These are phyloP conservation scores for Silurus meridionalis DNA, from an alignment of 2,113 vertebrate species.

Conservation along the genomic window DNA sequence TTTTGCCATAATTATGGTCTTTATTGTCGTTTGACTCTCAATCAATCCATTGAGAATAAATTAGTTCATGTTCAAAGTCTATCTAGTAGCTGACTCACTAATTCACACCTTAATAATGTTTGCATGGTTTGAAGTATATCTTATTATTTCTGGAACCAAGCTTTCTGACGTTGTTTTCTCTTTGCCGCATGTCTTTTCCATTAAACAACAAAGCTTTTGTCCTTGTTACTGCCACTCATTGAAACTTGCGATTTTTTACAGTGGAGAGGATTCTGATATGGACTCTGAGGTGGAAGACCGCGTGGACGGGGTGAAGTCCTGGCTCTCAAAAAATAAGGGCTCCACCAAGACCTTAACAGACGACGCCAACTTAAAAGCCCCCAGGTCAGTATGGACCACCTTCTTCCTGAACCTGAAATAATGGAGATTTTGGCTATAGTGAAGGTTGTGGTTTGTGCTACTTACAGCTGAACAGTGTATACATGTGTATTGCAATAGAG, in stretches of 20 bases:
- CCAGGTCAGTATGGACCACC: conserved; percentile 79
- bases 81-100: background rate
- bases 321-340: conserved; percentile 83
- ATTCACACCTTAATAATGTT: background rate
- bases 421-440: background rate
- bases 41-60: background rate
- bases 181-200: background rate
- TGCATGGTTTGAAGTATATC: background rate
- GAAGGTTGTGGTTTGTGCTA: background rate
- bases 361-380: conserved; percentile 86
- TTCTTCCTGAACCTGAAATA: background rate
- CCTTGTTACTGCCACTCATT: background rate
- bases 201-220: background rate
- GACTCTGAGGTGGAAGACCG: conserved; percentile 96
- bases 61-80: background rate
- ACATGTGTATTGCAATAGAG: background rate
- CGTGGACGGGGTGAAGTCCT: conserved; percentile 93
- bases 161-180: background rate
- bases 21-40: background rate
- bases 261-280: conserved; percentile 86
- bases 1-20: background rate
- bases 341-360: conserved; percentile 83
- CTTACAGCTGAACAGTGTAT: background rate
- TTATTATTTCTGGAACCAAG: background rate
- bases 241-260: conserved; percentile 59